A percentile compares a stretch with the other conserved stretches of the same genome.
These are phyloP conservation scores for Mesopsocus fuscifrons DNA, from an alignment of 2,888 invertebrate genomes.

Conservation along the genomic window DNA sequence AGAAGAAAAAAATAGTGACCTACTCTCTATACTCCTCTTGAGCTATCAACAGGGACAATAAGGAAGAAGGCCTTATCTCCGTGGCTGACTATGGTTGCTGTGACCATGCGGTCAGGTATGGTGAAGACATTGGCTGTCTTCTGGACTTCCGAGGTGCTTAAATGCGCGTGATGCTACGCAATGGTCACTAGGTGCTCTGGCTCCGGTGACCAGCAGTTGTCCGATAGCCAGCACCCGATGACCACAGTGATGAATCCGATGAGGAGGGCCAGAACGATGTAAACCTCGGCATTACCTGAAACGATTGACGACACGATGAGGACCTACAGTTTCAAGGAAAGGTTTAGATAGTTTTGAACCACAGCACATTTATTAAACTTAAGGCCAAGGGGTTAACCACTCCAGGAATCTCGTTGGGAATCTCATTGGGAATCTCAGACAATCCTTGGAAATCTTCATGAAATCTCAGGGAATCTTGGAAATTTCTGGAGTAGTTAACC, in stretches of 20 bases:
- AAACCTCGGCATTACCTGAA: conserved; percentile 54
- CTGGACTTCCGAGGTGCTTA: neutral
- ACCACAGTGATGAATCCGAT: conserved; percentile 54
- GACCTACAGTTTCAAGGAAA: neutral
- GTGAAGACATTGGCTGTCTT: conserved; percentile 3
- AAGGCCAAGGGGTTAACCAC: no score
- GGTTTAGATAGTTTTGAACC: neutral
- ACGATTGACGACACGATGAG: no score
- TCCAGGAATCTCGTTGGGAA: no score
- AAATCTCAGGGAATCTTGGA: no score
- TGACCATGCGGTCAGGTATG: conserved; percentile 1
- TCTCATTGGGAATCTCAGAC: no score
- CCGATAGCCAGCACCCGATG: conserved; percentile 56
- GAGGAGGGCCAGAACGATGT: conserved; percentile 50
- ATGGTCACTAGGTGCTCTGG: conserved; percentile 44
- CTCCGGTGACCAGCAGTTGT: conserved; percentile 62
- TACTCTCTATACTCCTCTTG: no score
- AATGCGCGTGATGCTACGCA: conserved; percentile 34
- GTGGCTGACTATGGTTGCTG: conserved; percentile 5
- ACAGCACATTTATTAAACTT: neutral
- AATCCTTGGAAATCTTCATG: no score
- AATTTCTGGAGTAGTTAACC: no score
- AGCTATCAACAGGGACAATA: conserved; percentile 1
- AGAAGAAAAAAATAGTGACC: no score
- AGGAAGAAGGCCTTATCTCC: conserved; percentile 6